A percentile compares a stretch with the other conserved stretches of the same genome.
phyloP scores from a whole-genome alignment of 2,113 vertebrate genomes.

The Chinchilla lanigera region DNA sequence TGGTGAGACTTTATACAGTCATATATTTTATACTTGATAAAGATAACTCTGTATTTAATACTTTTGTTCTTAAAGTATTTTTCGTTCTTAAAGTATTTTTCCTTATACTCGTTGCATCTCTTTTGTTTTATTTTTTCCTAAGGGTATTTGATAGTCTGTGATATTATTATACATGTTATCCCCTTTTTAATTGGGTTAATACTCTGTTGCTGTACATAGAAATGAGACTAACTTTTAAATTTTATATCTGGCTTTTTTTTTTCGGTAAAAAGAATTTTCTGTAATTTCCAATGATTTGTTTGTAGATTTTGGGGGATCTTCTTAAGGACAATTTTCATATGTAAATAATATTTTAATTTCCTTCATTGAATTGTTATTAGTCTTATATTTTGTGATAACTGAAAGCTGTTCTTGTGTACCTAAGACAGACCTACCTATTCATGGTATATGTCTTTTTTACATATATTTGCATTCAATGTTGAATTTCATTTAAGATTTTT shows the following conservation, averaged over 20 bases:
- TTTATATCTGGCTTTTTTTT: background rate
- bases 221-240: background rate
- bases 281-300: background rate
- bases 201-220: background rate
- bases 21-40: background rate
- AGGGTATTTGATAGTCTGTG: background rate
- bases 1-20: background rate
- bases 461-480: background rate
- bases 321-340: background rate
- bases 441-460: background rate
- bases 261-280: background rate
- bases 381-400: background rate
- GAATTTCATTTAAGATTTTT: background rate
- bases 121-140: background rate
- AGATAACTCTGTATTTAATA: background rate
- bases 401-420: background rate
- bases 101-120: background rate
- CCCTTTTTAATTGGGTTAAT: background rate
- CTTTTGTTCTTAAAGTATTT: background rate
- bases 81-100: background rate
- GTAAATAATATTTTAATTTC: background rate
- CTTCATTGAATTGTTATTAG: background rate
- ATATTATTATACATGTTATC: background rate
- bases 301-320: background rate
- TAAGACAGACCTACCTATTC: background rate